Base-by-base conservation (phyloP, 1,140 invertebrate species). In the Pristionchus pacificus region DNA sequence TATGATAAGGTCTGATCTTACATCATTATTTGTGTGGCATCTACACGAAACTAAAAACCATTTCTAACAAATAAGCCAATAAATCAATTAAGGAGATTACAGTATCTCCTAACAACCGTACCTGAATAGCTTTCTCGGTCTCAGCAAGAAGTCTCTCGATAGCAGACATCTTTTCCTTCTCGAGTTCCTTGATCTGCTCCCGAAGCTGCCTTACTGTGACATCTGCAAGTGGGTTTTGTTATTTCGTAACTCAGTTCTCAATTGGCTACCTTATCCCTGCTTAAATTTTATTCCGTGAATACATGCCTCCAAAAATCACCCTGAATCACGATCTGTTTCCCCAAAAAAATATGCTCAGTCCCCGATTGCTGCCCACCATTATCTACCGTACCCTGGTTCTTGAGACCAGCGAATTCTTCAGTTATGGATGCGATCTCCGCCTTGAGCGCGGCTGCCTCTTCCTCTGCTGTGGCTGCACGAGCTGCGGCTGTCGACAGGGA, bases 151-250 rank as follows among this genome's bases (percentile, higher is more conserved):
- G 25, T n/a, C 59, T 28, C 19, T 69, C 67, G 28, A 69, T 32
- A 10, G n/a, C 67, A 14, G 19, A 24, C 14, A 27, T 60, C n/a
- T 73, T 72, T 24, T 69, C 67, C 25, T 33, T 55, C 60, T 73
- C 71, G 13, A 73, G 49, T 28, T 68, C 49, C 31, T 72, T 70
- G n/a, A 73, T 27, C 19, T 60, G 69, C 27, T 73, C 71, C 19
- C 66, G 57, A 25, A 73, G 28, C 55, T 73, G 69, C 33, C 71
- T 65, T 6, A 73, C 60, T 57, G 69, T 73, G 66, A 73, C 71
- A 73, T 73, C 71, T 60, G 69, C 60, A 72, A 27, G 32, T 27
- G 28, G 25, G 19, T n/a, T n/a, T n/a, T n/a, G n/a, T n/a, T n/a
- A n/a, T n/a, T n/a, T n/a, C n/a, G n/a, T n/a, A n/a, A n/a, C n/a